Evolutionary conservation across 1,140 invertebrate genomes (phyloP).

Genomic region (Coptotermes formosanus): DNA sequence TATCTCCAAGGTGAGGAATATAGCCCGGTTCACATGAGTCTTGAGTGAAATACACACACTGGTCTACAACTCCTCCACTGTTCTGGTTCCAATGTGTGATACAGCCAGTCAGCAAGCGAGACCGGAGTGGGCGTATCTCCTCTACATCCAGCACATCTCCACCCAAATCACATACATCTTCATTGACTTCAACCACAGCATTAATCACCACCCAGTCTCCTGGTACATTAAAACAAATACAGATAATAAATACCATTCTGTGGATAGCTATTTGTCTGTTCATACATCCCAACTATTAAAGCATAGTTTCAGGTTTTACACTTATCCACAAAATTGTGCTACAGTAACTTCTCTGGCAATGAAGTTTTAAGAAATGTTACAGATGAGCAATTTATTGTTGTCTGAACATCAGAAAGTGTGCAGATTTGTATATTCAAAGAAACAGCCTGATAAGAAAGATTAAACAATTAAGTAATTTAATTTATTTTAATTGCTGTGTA

Average conservation of each 20-base stretch:
- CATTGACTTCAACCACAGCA: constrained; percentile 55
- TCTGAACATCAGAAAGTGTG: too few species aligned
- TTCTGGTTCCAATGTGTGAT: constrained; percentile 55
- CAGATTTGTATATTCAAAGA: too few species aligned
- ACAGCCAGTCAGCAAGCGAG: constrained; percentile 49
- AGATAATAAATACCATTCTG: neutral
- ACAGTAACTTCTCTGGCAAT: neutral
- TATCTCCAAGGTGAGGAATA: constrained; percentile 54
- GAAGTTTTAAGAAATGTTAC: neutral
- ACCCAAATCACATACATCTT: constrained; percentile 47
- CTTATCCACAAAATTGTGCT: neutral
- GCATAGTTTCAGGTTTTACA: constrained; percentile 9
- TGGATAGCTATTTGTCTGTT: neutral
- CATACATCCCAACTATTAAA: neutral
- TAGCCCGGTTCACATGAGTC: constrained; percentile 52
- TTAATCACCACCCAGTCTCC: constrained; percentile 65
- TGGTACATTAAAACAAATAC: constrained; percentile 41
- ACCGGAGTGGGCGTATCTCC: constrained; percentile 55
- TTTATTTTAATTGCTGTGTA: too few species aligned
- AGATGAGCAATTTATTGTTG: neutral
- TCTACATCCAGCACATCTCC: constrained; percentile 58
- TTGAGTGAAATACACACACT: constrained; percentile 56
- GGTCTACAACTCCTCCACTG: constrained; percentile 53
- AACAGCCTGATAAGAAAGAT: too few species aligned
- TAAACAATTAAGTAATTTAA: too few species aligned